Base-by-base conservation (phyloP, 2,888 invertebrate genomes). In the Poecilus cupreus region DNA sequence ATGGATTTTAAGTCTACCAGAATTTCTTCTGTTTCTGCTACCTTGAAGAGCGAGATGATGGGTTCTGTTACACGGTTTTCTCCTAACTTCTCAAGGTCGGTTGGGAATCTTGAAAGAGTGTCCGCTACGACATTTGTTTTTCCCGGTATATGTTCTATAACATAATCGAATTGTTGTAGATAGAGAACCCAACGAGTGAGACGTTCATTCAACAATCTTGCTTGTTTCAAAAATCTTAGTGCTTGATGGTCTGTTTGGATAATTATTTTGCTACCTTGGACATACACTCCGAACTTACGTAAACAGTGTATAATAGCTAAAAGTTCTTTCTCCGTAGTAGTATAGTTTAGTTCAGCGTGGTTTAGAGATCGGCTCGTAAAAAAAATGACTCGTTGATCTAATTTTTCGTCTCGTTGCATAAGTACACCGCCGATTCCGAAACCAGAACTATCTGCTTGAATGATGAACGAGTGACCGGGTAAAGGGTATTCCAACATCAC, bases 231-330 rank as follows among this genome's bases (percentile, higher is more conserved):
- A 76, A 83, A 83, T 32, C 64, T 83, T 0, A 84, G 32, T 0
- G 83, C 82, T 11, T 75, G 68, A 76, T 84, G 82, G 20, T 84
- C 83, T 3, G 83, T 83, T 18, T 78, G 51, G 6, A 82, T 51
- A 1, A 26, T 70, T 26, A 72, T 10, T 10, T 16, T 18, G 16
- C 6, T 43, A 10, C 81, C 81, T 18, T 77, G 24, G 11, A 82
- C 43, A 43, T 57, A 57, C 2, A 39, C 57, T 51, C 74, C 8
- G 11, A 70, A 81, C 46, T 57, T 70, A 1, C 77, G 26, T n/a
- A 81, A 54, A 49, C 70, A 51, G 70, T 10, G 22, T 16, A 68
- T 68, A 3, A 49, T 10, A n/a, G 51, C 51, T 18, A 81, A 70
- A n/a, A 77, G 24, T 68, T 82, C 77, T 20, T 77, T 64, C 13